Evolutionary conservation across 1,140 invertebrate species (phyloP).

Genomic region (Babylonia areolata): DNA sequence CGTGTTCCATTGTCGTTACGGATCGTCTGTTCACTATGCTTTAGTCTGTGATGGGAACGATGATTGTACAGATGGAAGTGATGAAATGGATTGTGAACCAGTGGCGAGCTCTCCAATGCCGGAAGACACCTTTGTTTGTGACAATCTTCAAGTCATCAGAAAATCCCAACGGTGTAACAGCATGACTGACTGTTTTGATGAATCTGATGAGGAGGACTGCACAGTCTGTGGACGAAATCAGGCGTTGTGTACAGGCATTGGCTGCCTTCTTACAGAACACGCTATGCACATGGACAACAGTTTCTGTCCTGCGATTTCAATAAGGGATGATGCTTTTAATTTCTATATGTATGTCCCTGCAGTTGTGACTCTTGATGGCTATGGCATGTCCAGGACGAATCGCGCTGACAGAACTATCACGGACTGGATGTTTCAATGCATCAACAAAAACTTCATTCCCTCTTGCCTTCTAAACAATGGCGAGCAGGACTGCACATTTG

Average conservation of each 20-base stretch:
- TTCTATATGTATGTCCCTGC: slow-evolving; percentile 15
- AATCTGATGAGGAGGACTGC: slow-evolving; percentile 39
- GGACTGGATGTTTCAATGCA: slow-evolving; percentile 20
- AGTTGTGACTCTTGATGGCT: slow-evolving; percentile 31
- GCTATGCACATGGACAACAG: slow-evolving; percentile 10
- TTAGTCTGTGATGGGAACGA: slow-evolving; percentile 42
- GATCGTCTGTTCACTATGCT: slow-evolving; percentile 12
- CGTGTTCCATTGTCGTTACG: slow-evolving; percentile 11
- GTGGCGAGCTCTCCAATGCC: neutral
- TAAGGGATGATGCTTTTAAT: too few relatives aligned
- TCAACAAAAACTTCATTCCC: slow-evolving; percentile 25
- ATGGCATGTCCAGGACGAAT: slow-evolving; percentile 28
- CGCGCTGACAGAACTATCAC: neutral
- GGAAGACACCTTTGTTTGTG: slow-evolving; percentile 2
- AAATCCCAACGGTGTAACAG: slow-evolving; percentile 30
- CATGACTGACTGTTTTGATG: slow-evolving; percentile 40
- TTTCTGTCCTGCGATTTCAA: too few relatives aligned
- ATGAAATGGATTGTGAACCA: slow-evolving; percentile 27
- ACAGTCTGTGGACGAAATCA: neutral
- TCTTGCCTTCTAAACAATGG: slow-evolving; percentile 40
- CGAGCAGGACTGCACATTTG: slow-evolving; percentile 28
- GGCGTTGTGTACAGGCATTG: slow-evolving; percentile 20
- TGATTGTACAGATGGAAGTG: slow-evolving; percentile 36
- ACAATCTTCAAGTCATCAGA: slow-evolving; percentile 6
- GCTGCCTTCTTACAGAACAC: slow-evolving; percentile 22